Percentiles rank a stretch among this genome's conserved stretches.
Evolutionary conservation across 2,113 vertebrate genomes (phyloP).

Genomic region (Aleadryas rufinucha): DNA sequence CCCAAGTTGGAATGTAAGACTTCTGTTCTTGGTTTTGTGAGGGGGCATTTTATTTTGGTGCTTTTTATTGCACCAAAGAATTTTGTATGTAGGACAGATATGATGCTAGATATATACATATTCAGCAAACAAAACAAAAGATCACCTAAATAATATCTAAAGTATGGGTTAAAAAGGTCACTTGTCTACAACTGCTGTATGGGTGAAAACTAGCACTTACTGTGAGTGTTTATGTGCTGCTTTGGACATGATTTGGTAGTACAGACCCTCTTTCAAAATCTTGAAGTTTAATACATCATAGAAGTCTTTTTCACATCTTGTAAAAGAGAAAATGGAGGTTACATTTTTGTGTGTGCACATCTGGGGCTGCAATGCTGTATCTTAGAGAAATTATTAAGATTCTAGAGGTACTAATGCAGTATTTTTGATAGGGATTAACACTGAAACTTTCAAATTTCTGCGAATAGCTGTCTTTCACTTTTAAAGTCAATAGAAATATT

Average conservation of each 20-base stretch:
- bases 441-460: neutral
- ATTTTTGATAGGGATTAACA: neutral
- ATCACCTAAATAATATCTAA: neutral
- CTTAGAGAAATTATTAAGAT: neutral
- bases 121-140: neutral
- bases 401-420: neutral
- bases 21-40: neutral
- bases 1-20: neutral
- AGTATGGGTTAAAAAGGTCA: neutral
- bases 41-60: neutral
- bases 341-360: neutral
- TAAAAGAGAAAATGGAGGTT: neutral
- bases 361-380: neutral
- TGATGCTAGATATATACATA: neutral
- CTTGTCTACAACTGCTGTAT: neutral
- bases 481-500: neutral
- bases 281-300: neutral
- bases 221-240: neutral
- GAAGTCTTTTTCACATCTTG: neutral
- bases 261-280: neutral
- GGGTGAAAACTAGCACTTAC: neutral
- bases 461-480: neutral
- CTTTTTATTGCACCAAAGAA: neutral
- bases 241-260: neutral
- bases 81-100: neutral